phyloP scores from a whole-genome alignment of 1,140 invertebrate species.

The Drosophila mauritiana region DNA sequence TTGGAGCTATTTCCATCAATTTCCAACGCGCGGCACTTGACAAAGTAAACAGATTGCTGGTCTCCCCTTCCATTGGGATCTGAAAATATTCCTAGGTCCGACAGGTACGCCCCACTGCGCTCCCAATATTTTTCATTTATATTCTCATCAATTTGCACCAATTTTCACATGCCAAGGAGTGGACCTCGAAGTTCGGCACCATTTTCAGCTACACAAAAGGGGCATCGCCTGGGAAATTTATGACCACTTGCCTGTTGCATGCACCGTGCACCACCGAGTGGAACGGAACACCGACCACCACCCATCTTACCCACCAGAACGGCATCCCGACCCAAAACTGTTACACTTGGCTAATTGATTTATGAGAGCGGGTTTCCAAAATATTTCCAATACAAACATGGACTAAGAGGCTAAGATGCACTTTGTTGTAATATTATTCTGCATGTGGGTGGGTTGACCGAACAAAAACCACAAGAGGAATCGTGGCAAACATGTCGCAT shows the following conservation, averaged over 20 bases:
- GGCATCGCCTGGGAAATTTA: slow-evolving; percentile 64
- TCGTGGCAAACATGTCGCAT: slow-evolving; percentile 46
- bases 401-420: slow-evolving; percentile 20
- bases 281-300: slow-evolving; percentile 4
- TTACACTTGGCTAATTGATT: slow-evolving; percentile 74
- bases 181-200: slow-evolving; percentile 23
- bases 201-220: slow-evolving; percentile 71
- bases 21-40: slow-evolving; percentile 34
- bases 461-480: slow-evolving; percentile 3
- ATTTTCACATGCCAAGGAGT: slow-evolving; percentile 29
- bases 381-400: slow-evolving; percentile 45
- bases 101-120: slow-evolving; percentile 14
- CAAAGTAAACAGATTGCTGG: slow-evolving; percentile 36
- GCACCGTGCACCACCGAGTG: slow-evolving; percentile 12
- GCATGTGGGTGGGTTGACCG: slow-evolving; percentile 47
- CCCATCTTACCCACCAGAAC: slow-evolving; percentile 22
- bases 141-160: slow-evolving; percentile 54
- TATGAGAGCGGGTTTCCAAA: slow-evolving; percentile 55
- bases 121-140: slow-evolving; percentile 31
- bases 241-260: slow-evolving; percentile 55
- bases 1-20: slow-evolving; percentile 41
- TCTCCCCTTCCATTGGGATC: background rate
- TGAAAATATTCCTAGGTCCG: slow-evolving; percentile 8
- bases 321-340: slow-evolving; percentile 41
- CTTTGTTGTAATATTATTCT: slow-evolving; percentile 13